Evolutionary conservation across 2,113 vertebrate species (phyloP), one percentile per base, ranked within the genome.

Genomic region (Empidonax alnorum): DNA sequence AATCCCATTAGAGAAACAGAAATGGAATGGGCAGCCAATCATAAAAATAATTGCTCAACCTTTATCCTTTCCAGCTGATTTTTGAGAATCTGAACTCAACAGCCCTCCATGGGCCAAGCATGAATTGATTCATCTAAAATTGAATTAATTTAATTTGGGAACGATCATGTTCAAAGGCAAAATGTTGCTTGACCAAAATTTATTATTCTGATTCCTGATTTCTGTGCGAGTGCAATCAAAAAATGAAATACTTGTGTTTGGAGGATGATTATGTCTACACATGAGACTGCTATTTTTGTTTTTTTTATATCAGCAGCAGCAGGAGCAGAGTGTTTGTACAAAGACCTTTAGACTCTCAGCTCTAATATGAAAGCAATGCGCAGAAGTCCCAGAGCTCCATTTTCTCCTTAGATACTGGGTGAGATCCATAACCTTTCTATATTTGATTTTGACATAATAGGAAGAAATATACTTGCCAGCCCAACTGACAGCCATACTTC

Each of bases 11-110:
- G 66, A 92, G 80, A 84, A 85, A 88, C 5, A 93, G 93, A 97
- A 96, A 96, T 94, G 90, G 91, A 97, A 94, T 91, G 89, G 93
- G 95, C 87, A 96, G 92, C 80, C 93, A 93, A 3, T 95, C 4
- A 41, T 92, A 91, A 95, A 96, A 96, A 96, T 95, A 96, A 96
- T 93, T 94, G 82, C 68, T 86, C 89, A 87, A 68, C 80, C 68
- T 95, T 95, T 92, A 86, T 95, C 71, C 77, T 96, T 89, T 87
- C 84, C 90, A 94, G 86, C 31, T 97, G 72, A 93, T 90, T 92
- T 97, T 93, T 96, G 49, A 75, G 56, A 59, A 83, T 50, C 84
- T 74, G 68, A 79, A 90, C 55, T 95, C 76, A 84, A 83, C 90
- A 90, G 35, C 88, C 73, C 66, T 96, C 90, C 94, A 85, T 80